Evolutionary conservation across 2,888 invertebrate species (phyloP), one percentile per base, ranked within the genome.

Genomic region (Meganola albula): DNA sequence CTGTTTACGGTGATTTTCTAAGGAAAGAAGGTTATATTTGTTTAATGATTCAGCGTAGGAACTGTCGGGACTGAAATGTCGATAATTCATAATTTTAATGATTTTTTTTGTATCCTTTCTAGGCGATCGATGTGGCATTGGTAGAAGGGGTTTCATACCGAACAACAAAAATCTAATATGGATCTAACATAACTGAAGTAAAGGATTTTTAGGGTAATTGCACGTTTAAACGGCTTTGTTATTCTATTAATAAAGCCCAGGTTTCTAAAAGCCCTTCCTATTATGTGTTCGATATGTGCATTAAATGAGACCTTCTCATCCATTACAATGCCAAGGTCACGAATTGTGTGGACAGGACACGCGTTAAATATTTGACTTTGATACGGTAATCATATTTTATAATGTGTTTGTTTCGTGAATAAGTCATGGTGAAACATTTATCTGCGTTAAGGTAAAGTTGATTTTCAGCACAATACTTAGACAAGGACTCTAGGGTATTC

Each of bases 151-250:
- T 20, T 28, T 22, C 28, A 28, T 13, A 28, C 11, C 12, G 13
- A 13, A 22, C 28, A 28, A 12, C 13, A 21, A 8, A 28, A 28
- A 22, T 28, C 28, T 10, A 28, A n/a, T 8, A 30, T 10, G 13
- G 30, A 30, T 30, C 30, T 13, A 21, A 30, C 30, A 12, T 20
- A 25, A 12, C 20, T 31, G 13, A 26, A 31, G 13, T 31, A 25
- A 13, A 31, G 21, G 8, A 25, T 13, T 31, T 25, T 31, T 18
- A 31, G 14, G 25, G 31, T 31, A 14, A 12, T 9, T 2, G 31
- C 20, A 18, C n/a, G 9, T 26, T 25, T 16, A 31, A 31, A 31
- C 7, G 25, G 31, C 20, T 31, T 31, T 12, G 31, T 20, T 11
- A 31, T 26, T 13, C 26, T 14, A 12, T 26, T 14, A 21, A 34